Percentiles rank a stretch among this genome's conserved stretches.
phyloP scores from a whole-genome alignment of 2,113 vertebrate species.

The Apteryx owenii region DNA sequence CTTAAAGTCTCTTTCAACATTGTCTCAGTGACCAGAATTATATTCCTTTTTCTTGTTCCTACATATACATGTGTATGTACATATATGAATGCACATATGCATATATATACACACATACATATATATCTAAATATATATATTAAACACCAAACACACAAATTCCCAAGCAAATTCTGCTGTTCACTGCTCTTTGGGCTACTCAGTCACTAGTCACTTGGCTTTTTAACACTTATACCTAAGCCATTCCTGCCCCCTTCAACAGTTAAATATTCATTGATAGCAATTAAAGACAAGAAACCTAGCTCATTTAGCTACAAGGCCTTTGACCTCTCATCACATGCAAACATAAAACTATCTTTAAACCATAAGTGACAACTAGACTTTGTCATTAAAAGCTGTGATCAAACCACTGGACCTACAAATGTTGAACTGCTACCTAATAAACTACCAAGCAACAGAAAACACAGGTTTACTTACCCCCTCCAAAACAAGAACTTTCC shows the following conservation, averaged over 20 bases:
- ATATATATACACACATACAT: no score
- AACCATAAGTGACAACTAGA: not conserved
- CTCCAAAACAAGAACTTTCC: not conserved
- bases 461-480: not conserved
- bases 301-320: not conserved
- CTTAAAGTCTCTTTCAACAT: not conserved
- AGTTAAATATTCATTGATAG: conserved; percentile 11
- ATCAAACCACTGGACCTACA: not conserved
- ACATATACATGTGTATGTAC: no score
- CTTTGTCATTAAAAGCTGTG: not conserved
- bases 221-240: not conserved
- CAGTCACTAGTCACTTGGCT: not conserved
- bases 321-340: not conserved
- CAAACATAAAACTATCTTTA: not conserved
- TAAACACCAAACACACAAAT: not conserved
- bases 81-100: no score
- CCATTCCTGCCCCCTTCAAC: not conserved
- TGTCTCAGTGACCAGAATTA: not conserved
- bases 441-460: not conserved
- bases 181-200: not conserved
- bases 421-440: not conserved
- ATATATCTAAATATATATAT: no score
- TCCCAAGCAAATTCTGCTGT: not conserved
- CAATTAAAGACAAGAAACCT: not conserved
- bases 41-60: no score